Conservation (phyloP, 1,140 invertebrate species). For the Apis mellifera region DNA sequence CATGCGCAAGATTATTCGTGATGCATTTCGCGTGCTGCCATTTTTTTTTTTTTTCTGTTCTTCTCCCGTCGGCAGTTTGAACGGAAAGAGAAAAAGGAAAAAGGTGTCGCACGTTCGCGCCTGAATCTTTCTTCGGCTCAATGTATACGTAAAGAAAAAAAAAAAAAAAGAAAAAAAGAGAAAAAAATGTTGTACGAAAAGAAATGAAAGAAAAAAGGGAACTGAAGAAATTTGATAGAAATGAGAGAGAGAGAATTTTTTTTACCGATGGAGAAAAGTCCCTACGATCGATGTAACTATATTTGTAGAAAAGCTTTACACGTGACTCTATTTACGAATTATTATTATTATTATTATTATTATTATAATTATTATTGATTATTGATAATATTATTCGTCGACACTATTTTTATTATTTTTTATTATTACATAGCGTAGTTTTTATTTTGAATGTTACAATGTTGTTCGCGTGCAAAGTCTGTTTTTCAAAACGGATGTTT, state of each 20-base stretch:
- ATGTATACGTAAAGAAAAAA: conserved; percentile 73
- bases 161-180: conserved; percentile 26
- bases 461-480: neutral
- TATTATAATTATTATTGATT: neutral
- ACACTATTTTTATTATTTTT: conserved; percentile 53
- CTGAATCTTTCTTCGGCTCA: conserved; percentile 69
- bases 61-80: conserved; percentile 35
- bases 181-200: neutral
- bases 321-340: conserved; percentile 64
- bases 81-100: conserved; percentile 40
- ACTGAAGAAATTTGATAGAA: neutral
- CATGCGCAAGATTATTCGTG: neutral
- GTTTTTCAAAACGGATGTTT: neutral
- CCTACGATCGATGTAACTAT: conserved; percentile 73
- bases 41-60: conserved; percentile 38
- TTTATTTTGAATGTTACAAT: conserved; percentile 70
- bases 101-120: conserved; percentile 76
- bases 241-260: conserved; percentile 41
- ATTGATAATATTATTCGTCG: conserved; percentile 25
- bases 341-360: conserved; percentile 51
- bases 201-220: conserved; percentile 6
- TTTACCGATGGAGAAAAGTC: conserved; percentile 40
- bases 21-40: conserved; percentile 37
- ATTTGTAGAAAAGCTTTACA: conserved; percentile 79
- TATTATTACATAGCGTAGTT: conserved; percentile 64